phyloP scores from a whole-genome alignment of 2,888 invertebrate species.

The Amphimallon solstitiale region DNA sequence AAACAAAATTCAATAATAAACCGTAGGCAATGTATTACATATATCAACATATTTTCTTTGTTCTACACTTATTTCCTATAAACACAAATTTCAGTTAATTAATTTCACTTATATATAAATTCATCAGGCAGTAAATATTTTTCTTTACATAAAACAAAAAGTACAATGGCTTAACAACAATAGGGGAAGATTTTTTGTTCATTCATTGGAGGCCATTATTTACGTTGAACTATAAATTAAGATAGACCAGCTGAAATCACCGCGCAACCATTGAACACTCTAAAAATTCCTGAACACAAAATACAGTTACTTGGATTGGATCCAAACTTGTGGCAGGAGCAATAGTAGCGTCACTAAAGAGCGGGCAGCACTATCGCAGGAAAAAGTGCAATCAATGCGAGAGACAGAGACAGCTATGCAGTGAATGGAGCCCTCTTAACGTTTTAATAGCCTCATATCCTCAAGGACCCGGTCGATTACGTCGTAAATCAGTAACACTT shows the following conservation, averaged over 20 bases:
- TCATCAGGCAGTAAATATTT: slow-evolving; percentile 4
- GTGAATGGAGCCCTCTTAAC: slow-evolving; percentile 39
- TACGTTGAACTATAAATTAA: slow-evolving; percentile 29
- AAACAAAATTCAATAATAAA: too few relatives aligned
- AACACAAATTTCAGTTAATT: too few relatives aligned
- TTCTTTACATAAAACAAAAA: slow-evolving; percentile 6
- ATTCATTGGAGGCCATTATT: slow-evolving; percentile 30
- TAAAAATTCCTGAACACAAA: slow-evolving; percentile 30
- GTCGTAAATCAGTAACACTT: slow-evolving; percentile 40
- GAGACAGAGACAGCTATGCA: slow-evolving; percentile 35
- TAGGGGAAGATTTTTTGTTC: slow-evolving; percentile 26
- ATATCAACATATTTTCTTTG: too few relatives aligned
- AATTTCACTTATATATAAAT: slow-evolving; percentile 2
- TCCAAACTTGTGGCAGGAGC: slow-evolving; percentile 20
- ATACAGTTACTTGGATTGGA: slow-evolving; percentile 35
- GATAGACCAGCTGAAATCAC: slow-evolving; percentile 25
- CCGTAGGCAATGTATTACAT: too few relatives aligned
- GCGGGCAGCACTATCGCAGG: slow-evolving; percentile 10
- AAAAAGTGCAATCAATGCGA: slow-evolving; percentile 45
- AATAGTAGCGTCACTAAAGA: background rate
- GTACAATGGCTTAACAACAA: slow-evolving; percentile 28
- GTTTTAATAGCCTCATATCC: slow-evolving; percentile 44
- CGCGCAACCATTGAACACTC: slow-evolving; percentile 22
- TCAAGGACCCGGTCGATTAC: slow-evolving; percentile 38
- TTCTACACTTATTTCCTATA: too few relatives aligned